Evolutionary conservation across 2,797 vertebrate genomes (phyloP), one percentile per base, ranked within the genome.

Genomic region (Schizopygopsis pylzovi): DNA sequence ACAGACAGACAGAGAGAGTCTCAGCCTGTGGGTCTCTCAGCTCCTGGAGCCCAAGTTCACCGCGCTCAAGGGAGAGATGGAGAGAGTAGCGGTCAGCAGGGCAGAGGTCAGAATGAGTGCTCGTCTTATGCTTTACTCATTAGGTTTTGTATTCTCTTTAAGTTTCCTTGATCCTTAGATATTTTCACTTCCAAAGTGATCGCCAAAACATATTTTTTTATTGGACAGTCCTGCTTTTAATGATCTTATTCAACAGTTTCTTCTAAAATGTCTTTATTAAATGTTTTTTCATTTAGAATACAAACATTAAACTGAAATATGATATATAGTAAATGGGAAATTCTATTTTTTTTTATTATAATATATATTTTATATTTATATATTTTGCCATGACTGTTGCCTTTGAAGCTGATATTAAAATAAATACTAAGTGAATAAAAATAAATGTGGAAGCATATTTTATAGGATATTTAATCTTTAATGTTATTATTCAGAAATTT

Each of bases 1-100:
- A 0, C 91, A 94, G 90, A 96, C 94, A 0, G 92, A 95, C 86
- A 92, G 90, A 87, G 93, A 95, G 82, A 95, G 92, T 85, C 91
- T 94, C 2, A 61, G 94, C 1, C 80, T 91, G 15, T 93, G 96
- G 92, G 93, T 97, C 72, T 94, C 94, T 72, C 94, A 93, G 0
- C 39, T 95, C 22, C 82, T 97, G 75, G 93, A 89, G 82, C 94
- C 96, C 84, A 92, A 86, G 76, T 90, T 95, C 1, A 70, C 79
- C 0, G 49, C 89, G 41, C 86, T 95, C 49, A 87, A 81, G 13
- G 93, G 86, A 84, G 91, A 95, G 85, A 88, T 96, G 85, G 87
- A 93, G 79, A 89, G 87, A 76, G 92, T 93, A 45, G 85, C 80
- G 22, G 49, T 82, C 15, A 84, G 86, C 20, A 88, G 86, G 75